phyloP scores from a whole-genome alignment of 1,140 invertebrate genomes.

The Monochamus saltuarius region DNA sequence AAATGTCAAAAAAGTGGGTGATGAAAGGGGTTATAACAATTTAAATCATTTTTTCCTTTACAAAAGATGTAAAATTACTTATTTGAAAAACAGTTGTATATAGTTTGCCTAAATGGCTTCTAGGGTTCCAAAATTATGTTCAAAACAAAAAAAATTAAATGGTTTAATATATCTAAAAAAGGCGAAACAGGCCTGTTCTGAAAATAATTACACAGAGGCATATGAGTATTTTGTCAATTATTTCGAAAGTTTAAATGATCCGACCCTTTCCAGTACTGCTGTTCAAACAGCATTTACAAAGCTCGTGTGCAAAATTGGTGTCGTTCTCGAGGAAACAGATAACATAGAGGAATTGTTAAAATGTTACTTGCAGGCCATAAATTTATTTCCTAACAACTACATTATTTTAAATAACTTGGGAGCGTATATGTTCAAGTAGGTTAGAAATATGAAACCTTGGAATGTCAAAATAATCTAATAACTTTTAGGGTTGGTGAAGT shows the following conservation, averaged over 20 bases:
- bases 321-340: slow-evolving; percentile 28
- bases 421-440: slow-evolving; percentile 37
- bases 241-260: slow-evolving; percentile 34
- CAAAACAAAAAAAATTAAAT: slow-evolving; percentile 21
- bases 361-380: slow-evolving; percentile 35
- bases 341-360: slow-evolving; percentile 34
- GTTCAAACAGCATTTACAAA: slow-evolving; percentile 31
- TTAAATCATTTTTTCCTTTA: no score
- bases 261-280: slow-evolving; percentile 15
- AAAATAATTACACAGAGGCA: slow-evolving; percentile 28
- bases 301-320: slow-evolving; percentile 28
- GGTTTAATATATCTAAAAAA: slow-evolving; percentile 29
- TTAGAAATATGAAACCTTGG: neutral
- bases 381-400: slow-evolving; percentile 38
- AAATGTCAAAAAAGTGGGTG: no score
- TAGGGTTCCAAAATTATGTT: slow-evolving; percentile 3
- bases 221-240: slow-evolving; percentile 34
- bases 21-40: no score
- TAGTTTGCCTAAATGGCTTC: slow-evolving; percentile 5
- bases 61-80: no score
- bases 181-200: slow-evolving; percentile 28
- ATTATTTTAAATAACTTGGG: slow-evolving; percentile 41
- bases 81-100: no score
- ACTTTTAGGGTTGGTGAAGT: slow-evolving; percentile 30
- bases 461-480: slow-evolving; percentile 3